These are phyloP conservation scores for Mionectes macconnelli DNA, from an alignment of 2,113 vertebrate species.

Conservation along the genomic window DNA sequence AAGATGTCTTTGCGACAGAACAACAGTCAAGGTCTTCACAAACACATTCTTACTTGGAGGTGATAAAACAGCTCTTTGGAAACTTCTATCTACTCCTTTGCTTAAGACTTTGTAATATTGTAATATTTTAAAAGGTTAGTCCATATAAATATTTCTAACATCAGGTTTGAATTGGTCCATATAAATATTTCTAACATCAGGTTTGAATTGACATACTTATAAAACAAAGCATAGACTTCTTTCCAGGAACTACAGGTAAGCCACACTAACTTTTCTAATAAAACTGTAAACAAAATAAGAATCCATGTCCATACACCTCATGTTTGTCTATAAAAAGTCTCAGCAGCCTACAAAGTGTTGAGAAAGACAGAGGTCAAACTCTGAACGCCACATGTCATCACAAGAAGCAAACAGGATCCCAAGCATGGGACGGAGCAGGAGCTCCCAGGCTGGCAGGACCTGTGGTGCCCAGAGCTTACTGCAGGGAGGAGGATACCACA, in stretches of 20 bases:
- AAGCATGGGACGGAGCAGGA: fast-evolving
- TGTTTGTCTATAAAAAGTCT: neutral
- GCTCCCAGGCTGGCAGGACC: neutral
- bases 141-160: neutral
- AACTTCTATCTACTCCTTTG: neutral
- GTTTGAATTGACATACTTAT: neutral
- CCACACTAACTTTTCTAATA: neutral
- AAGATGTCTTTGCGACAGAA: neutral
- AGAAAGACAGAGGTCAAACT: neutral
- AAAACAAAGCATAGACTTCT: neutral
- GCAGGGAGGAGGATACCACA: neutral
- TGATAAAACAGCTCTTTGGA: neutral
- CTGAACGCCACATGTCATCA: fast-evolving
- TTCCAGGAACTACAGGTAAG: neutral
- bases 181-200: neutral
- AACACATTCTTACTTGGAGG: neutral
- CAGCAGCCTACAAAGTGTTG: neutral
- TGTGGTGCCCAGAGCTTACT: fast-evolving
- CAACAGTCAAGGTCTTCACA: neutral
- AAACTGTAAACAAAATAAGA: neutral
- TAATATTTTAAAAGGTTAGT: neutral
- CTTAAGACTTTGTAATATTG: neutral
- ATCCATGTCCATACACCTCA: fast-evolving
- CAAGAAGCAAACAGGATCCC: neutral
- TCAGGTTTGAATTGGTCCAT: no score